Percentiles rank a stretch among this genome's conserved stretches.
These are phyloP conservation scores for Melanotaenia duboulayi DNA, from an alignment of 2,113 vertebrate genomes.

Conservation along the genomic window DNA sequence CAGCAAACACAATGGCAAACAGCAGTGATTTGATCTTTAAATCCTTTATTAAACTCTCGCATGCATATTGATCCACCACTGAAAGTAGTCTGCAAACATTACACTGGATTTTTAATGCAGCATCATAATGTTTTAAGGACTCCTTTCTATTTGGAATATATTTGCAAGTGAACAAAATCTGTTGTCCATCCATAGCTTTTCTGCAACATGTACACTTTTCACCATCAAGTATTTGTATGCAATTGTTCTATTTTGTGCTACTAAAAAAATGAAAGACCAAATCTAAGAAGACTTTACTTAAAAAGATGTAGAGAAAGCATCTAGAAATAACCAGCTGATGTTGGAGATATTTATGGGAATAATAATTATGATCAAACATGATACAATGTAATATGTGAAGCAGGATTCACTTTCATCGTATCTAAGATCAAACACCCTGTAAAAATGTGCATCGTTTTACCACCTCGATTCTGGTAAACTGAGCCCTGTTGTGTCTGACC, in stretches of 20 bases:
- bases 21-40: no score
- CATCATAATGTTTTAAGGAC: no score
- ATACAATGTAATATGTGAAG: slow-evolving; percentile 1
- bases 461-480: neutral
- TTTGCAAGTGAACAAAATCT: no score
- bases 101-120: no score
- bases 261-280: neutral
- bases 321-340: neutral
- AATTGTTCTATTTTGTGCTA: neutral
- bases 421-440: neutral
- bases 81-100: neutral
- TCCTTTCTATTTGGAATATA: no score
- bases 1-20: no score
- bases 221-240: neutral
- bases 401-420: neutral
- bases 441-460: neutral
- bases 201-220: neutral
- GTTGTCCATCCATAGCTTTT: neutral
- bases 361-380: neutral
- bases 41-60: neutral
- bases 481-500: slow-evolving; percentile 75
- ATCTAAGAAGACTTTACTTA: neutral
- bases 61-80: neutral
- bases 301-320: neutral
- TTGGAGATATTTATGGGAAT: neutral